Base-by-base conservation (phyloP, 30 jellyfish, hydroid and myxozoan genomes). In the Aurelia sp. region DNA sequence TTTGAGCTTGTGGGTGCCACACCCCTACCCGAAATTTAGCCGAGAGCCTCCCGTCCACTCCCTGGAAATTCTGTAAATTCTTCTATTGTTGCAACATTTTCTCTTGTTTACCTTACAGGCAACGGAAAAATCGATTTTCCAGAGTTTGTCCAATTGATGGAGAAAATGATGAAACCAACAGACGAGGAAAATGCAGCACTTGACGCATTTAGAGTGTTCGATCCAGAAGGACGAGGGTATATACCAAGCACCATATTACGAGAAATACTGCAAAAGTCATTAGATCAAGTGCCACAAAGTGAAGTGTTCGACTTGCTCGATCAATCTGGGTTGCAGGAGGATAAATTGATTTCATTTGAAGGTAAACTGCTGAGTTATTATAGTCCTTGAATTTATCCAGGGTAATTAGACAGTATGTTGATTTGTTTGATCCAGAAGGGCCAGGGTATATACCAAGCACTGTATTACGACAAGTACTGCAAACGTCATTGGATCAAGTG, bases 91-190 rank as follows among this genome's bases (percentile, higher is more conserved):
- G 4, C 41, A 15, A 12, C 9, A 57, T 9, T 3, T 9, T 11
- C 16, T 53, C 37, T 75, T 51, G 33, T 57, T 40, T 9, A 17
- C n/a, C 13, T 52, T 82, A 35, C 53, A 93, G 98, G 98, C 18
- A 93, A 93, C 71, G 98, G 98, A 19, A 93, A 82, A 74, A 88
- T 93, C 16, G 98, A 93, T 69, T 88, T 93, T 71, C 96, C 97
- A 13, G 98, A 93, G 63, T 93, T 93, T 62, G 95, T 93, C 7
- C 83, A 79, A 35, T 63, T 93, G 68, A 93, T 93, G 98, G 97
- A 87, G 72, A 93, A 93, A 66, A 93, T 93, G 98, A 71, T 93
- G 71, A 93, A 93, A 65, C 98, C 98, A 35, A 93, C 55, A 40
- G 98, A 93, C 63, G 98, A 93, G 66, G 93, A 93, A 18, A 93